Conservation (phyloP, 2,113 vertebrate species). For the Bubo blakistoni region DNA sequence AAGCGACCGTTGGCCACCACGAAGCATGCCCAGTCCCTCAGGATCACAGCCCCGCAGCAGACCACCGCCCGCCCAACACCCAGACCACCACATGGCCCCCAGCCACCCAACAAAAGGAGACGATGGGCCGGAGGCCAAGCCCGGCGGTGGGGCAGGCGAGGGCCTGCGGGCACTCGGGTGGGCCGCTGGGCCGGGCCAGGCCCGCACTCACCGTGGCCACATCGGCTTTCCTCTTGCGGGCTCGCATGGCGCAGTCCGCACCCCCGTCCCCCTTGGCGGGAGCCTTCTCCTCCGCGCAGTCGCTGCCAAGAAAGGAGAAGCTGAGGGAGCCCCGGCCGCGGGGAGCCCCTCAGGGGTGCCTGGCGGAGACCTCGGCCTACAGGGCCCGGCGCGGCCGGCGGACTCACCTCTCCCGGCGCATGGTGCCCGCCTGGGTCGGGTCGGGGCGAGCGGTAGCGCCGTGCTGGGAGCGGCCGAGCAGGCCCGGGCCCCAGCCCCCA, state of each 20-base stretch:
- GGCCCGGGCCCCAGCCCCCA: background rate
- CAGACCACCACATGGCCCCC: background rate
- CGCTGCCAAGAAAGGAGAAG: constrained; percentile 26
- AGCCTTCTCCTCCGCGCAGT: constrained; percentile 60
- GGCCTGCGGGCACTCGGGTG: background rate
- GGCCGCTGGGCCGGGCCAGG: background rate
- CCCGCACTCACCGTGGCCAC: constrained; percentile 88
- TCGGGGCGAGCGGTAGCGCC: background rate
- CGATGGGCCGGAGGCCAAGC: background rate
- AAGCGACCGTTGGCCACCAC: fast-evolving
- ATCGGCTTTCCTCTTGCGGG: constrained; percentile 94
- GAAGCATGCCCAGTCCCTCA: fast-evolving
- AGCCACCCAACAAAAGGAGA: background rate
- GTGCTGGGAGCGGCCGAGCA: background rate
- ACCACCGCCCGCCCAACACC: background rate
- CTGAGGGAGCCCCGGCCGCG: background rate
- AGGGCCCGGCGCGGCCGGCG: background rate
- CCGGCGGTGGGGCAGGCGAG: background rate
- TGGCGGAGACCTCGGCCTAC: background rate
- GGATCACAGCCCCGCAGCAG: background rate
- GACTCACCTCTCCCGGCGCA: constrained; percentile 46
- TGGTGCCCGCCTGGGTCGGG: background rate
- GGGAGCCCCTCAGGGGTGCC: background rate
- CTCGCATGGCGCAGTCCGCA: constrained; percentile 57
- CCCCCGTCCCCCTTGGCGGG: constrained; percentile 52